Percentiles rank a stretch among this genome's conserved stretches.
These are phyloP conservation scores for Troides oblongomaculatus DNA, from an alignment of 2,888 invertebrate genomes.

Conservation along the genomic window DNA sequence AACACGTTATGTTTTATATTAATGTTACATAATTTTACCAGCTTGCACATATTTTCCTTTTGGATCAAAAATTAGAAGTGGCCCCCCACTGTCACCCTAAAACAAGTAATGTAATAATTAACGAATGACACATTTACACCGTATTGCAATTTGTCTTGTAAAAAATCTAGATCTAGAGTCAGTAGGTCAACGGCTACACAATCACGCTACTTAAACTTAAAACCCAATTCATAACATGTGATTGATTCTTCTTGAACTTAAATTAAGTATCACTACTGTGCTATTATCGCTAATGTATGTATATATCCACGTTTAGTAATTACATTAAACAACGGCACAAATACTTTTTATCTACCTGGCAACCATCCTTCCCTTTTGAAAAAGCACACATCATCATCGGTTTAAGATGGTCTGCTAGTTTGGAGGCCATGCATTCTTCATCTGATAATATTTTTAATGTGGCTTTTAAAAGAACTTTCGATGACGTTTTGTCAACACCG, in stretches of 20 bases:
- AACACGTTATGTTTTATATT: too few species aligned
- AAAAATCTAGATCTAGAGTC: too few species aligned
- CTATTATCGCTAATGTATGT: constrained; percentile 1
- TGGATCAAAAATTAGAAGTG: constrained; percentile 74
- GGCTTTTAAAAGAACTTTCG: constrained; percentile 71
- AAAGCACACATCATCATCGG: constrained; percentile 82
- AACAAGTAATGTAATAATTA: constrained; percentile 31
- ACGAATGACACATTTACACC: neutral
- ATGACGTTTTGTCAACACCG: constrained; percentile 63
- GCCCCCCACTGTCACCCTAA: constrained; percentile 85
- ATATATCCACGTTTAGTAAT: constrained; percentile 32
- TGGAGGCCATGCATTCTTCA: constrained; percentile 62
- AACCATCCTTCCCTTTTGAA: constrained; percentile 80
- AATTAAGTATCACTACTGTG: constrained; percentile 6
- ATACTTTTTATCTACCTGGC: constrained; percentile 70
- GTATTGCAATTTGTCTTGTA: neutral
- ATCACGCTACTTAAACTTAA: too few species aligned
- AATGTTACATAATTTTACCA: constrained; percentile 60
- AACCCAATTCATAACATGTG: neutral
- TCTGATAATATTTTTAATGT: constrained; percentile 66
- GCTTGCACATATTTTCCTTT: constrained; percentile 79
- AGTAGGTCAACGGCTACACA: too few species aligned
- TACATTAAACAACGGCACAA: constrained; percentile 23
- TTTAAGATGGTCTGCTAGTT: constrained; percentile 66
- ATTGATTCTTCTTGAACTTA: constrained; percentile 8